phyloP scores from a whole-genome alignment of 2,888 invertebrate species.

The Homarus gammarus region DNA sequence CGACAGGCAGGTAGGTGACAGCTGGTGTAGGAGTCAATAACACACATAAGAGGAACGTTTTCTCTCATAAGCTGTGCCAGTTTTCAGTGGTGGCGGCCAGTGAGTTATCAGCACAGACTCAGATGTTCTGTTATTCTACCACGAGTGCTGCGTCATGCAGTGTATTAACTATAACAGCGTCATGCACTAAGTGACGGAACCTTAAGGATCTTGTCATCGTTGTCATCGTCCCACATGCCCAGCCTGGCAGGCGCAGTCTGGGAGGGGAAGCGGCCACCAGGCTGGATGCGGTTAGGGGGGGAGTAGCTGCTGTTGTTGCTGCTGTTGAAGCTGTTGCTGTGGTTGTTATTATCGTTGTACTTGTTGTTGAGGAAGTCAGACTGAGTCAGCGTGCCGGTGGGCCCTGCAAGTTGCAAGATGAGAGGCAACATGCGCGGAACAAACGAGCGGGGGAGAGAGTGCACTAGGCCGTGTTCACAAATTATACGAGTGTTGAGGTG shows the following conservation, averaged over 20 bases:
- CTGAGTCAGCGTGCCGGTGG: slow-evolving; percentile 55
- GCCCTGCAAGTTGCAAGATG: slow-evolving; percentile 65
- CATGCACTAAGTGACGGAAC: slow-evolving; percentile 55
- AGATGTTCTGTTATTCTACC: background rate
- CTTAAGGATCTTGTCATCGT: slow-evolving; percentile 74
- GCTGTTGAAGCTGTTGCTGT: slow-evolving; percentile 46
- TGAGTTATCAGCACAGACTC: too few relatives aligned
- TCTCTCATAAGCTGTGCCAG: background rate
- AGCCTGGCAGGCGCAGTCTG: slow-evolving; percentile 76
- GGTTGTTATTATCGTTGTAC: slow-evolving; percentile 34
- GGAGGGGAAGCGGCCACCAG: slow-evolving; percentile 68
- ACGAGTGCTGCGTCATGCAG: background rate
- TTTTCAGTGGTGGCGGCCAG: slow-evolving; percentile 3
- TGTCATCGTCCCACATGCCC: slow-evolving; percentile 75
- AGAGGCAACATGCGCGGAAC: slow-evolving; percentile 62
- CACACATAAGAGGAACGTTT: slow-evolving; percentile 7
- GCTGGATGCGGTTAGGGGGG: slow-evolving; percentile 60
- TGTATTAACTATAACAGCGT: background rate
- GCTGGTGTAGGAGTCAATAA: background rate
- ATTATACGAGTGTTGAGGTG: slow-evolving; percentile 2
- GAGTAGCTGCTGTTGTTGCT: slow-evolving; percentile 55
- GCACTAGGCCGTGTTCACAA: slow-evolving; percentile 1
- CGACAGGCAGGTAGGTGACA: background rate
- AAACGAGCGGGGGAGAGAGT: slow-evolving; percentile 7
- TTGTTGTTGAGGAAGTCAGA: slow-evolving; percentile 56